Base-by-base conservation (phyloP, 2,888 invertebrate species). In the Micropterix aruncella region DNA sequence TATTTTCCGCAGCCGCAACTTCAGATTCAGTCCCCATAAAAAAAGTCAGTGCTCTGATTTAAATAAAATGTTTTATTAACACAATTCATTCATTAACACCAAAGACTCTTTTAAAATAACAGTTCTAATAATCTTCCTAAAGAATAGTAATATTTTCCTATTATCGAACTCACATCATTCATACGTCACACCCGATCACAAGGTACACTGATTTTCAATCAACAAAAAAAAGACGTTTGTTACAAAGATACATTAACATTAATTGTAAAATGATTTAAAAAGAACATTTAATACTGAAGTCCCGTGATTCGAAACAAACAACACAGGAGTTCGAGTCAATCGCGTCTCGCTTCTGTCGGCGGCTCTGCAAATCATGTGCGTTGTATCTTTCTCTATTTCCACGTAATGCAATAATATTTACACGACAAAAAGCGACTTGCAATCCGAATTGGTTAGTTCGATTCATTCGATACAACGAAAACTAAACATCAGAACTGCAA, bases 41-140 rank as follows among this genome's bases (percentile, higher is more conserved):
- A n/a, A n/a, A n/a, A n/a, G n/a, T n/a, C n/a, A n/a, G n/a, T n/a
- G n/a, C n/a, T n/a, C n/a, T 27, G 27, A 17, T 41, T 47, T 42
- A 47, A 51, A 51, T 61, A 70, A 71, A 70, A 70, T 71, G 70
- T 71, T 72, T 72, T 71, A 72, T 72, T 72, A 71, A 71, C 71
- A 71, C 70, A 70, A 71, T 70, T 71, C 70, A 70, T 72, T 70
- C 69, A 72, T 63, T 71, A 72, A 72, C 71, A 71, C 70, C 70
- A 68, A 70, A 70, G 70, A 69, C 50, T 50, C 69, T 51, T 49
- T n/a, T 48, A 44, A 45, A 49, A 69, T 70, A 71, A 70, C 71
- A 70, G 70, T 64, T 70, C 70, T 70, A 71, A 68, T 66, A 70
- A 67, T 69, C 66, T 66, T 67, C 65, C 68, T 70, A 68, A 68